Conservation (phyloP, 2,797 vertebrate species). For the Acridotheres tristis region DNA sequence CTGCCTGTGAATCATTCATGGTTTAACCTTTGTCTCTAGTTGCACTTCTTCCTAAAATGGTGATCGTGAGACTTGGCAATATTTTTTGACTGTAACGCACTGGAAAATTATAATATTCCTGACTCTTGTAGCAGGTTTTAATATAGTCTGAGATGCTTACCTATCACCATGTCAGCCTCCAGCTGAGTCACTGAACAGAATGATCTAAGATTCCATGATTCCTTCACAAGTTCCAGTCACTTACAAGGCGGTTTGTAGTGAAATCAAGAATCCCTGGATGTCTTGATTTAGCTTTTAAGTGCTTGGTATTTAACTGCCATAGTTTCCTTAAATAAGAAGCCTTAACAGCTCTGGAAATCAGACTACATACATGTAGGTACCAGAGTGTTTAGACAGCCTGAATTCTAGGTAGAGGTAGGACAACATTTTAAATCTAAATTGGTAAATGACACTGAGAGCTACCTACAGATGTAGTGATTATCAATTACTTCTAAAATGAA, state of each 20-base stretch:
- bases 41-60: slow-evolving; percentile 21
- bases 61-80: not conserved
- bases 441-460: not conserved
- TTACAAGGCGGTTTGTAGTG: not conserved
- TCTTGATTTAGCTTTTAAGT: not conserved
- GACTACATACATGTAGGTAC: not conserved
- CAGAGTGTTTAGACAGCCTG: not conserved
- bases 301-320: not conserved
- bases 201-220: slow-evolving; percentile 3
- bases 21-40: not conserved
- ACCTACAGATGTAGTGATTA: not conserved
- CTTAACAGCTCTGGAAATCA: not conserved
- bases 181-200: slow-evolving; percentile 21
- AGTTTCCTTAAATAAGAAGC: not conserved
- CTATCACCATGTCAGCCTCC: not conserved
- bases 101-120: not conserved
- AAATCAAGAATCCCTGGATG: not conserved
- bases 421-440: not conserved
- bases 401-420: not conserved
- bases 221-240: not conserved
- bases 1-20: not conserved
- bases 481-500: not conserved
- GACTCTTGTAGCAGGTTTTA: not conserved
- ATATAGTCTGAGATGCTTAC: not conserved
- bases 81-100: not conserved